Percentiles rank a stretch among this genome's conserved stretches.
Conservation (phyloP, 2,797 vertebrate genomes). For the Mormyrops boulengeri region DNA sequence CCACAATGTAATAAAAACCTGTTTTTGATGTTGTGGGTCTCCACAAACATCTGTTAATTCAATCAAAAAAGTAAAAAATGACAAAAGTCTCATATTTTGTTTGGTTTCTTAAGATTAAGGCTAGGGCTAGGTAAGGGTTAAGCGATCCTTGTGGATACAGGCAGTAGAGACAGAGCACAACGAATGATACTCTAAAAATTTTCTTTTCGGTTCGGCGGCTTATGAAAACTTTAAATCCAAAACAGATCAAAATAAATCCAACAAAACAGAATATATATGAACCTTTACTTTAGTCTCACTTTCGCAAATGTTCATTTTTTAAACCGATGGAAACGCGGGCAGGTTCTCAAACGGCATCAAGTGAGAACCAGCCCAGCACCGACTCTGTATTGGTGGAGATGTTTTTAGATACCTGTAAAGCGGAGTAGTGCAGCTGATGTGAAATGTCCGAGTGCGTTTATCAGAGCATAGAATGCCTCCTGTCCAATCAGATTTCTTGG, state of each 20-base stretch:
- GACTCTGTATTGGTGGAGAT: neutral
- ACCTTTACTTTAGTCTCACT: neutral
- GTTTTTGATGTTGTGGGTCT: neutral
- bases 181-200: neutral
- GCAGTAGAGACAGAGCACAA: neutral
- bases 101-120: neutral
- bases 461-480: no score
- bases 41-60: neutral
- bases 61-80: neutral
- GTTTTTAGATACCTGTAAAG: neutral
- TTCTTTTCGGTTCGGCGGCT: neutral
- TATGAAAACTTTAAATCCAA: neutral
- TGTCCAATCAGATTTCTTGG: no score
- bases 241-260: neutral
- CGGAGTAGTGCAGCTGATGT: neutral
- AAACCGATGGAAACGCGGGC: neutral
- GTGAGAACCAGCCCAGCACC: neutral
- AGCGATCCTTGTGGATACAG: neutral
- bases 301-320: neutral
- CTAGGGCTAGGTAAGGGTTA: neutral
- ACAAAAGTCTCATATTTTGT: neutral
- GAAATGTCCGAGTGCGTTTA: no score
- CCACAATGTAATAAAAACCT: neutral
- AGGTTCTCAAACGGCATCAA: neutral
- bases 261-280: neutral